Percentiles rank a stretch among this genome's conserved stretches.
Evolutionary conservation across 2,797 vertebrate species (phyloP).

Genomic region (Manis pentadactyla): DNA sequence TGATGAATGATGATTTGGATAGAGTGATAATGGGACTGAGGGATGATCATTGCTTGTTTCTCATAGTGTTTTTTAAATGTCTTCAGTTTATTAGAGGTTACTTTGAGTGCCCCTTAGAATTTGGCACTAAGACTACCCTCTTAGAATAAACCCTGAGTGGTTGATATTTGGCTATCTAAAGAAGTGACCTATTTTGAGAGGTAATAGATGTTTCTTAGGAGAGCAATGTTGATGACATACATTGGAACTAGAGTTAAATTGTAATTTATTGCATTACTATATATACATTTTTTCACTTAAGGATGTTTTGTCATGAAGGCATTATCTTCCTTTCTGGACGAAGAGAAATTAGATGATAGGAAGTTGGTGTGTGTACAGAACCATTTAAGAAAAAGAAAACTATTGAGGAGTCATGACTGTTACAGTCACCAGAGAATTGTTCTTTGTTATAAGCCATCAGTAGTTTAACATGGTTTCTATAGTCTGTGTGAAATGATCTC

Average conservation of each 20-base stretch:
- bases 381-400: neutral
- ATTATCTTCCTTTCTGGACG: neutral
- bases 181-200: neutral
- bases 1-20: neutral
- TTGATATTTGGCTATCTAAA: neutral
- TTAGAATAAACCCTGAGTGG: constrained; percentile 1
- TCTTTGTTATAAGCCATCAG: neutral
- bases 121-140: neutral
- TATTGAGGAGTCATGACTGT: neutral
- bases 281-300: neutral
- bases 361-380: neutral
- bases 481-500: neutral
- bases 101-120: neutral
- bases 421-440: neutral
- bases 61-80: neutral
- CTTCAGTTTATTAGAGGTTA: constrained; percentile 16
- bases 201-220: neutral
- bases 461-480: neutral
- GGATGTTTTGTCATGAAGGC: neutral
- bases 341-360: neutral
- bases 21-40: neutral
- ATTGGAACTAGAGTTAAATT: neutral
- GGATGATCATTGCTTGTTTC: neutral
- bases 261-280: neutral
- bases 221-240: neutral